Conservation (phyloP, 2,113 vertebrate species). For the Platanista minor region DNA sequence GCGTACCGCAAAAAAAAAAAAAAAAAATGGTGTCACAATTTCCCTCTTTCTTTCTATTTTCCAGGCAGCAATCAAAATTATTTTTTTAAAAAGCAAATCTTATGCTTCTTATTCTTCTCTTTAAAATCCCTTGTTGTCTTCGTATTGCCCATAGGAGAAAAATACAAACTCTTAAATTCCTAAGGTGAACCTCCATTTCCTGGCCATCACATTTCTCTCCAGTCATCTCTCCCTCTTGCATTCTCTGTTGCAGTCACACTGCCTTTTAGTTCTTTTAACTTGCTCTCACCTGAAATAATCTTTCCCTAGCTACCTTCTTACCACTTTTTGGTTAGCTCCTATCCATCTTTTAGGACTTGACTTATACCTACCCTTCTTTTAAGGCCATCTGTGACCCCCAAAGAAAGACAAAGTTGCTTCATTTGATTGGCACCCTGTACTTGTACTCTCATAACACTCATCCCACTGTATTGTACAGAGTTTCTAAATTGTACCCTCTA, state of each 20-base stretch:
- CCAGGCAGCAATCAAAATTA: not conserved
- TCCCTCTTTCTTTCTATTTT: not conserved
- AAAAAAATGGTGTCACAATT: not conserved
- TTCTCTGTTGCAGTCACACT: not conserved
- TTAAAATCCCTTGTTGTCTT: not conserved
- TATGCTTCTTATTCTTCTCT: not conserved
- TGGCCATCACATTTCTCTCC: not conserved
- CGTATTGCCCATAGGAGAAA: not conserved
- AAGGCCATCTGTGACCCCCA: not conserved
- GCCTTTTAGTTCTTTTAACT: not conserved
- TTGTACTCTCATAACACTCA: not conserved
- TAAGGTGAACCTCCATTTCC: not conserved
- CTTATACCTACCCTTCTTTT: not conserved
- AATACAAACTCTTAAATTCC: not conserved
- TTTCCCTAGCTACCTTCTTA: not conserved
- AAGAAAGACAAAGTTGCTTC: not conserved
- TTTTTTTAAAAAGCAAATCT: not conserved
- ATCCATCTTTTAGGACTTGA: not conserved
- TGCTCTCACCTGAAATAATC: not conserved
- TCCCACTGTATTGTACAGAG: not conserved
- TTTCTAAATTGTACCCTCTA: not conserved
- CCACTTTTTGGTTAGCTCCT: not conserved
- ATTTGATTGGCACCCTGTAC: not conserved
- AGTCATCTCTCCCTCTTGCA: not conserved
- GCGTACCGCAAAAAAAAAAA: no score